These are phyloP conservation scores for Ammodytes dubius DNA, from an alignment of 2,113 vertebrate species.

Conservation along the genomic window DNA sequence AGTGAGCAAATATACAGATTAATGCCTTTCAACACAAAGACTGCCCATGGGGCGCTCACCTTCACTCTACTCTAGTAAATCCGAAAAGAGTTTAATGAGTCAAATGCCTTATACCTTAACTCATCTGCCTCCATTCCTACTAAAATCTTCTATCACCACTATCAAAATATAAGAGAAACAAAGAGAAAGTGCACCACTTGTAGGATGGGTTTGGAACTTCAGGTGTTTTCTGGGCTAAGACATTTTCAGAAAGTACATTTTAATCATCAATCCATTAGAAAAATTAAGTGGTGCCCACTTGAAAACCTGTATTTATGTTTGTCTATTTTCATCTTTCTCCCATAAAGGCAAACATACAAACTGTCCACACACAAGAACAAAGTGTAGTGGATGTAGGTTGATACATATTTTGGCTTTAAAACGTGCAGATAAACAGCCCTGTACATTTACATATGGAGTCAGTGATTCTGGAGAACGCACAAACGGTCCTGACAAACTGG, in stretches of 20 bases:
- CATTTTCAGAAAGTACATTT: constrained; percentile 8
- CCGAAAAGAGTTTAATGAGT: constrained; percentile 16
- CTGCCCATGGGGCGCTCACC: background rate
- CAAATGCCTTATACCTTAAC: background rate
- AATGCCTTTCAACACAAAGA: constrained; percentile 35
- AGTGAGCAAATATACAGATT: constrained; percentile 47
- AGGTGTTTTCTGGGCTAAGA: background rate
- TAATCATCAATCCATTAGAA: background rate
- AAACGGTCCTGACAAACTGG: too few relatives aligned
- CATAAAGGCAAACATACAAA: constrained; percentile 1
- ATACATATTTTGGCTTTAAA: background rate
- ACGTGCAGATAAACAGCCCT: background rate
- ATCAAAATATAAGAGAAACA: background rate
- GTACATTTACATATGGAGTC: background rate
- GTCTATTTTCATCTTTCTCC: background rate
- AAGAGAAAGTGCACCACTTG: constrained; percentile 69
- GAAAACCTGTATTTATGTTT: background rate
- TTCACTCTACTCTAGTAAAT: constrained; percentile 1
- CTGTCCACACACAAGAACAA: constrained; percentile 20
- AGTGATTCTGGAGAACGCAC: background rate
- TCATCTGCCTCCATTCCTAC: background rate
- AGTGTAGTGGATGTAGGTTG: background rate
- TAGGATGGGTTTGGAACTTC: constrained; percentile 57
- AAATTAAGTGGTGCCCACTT: background rate
- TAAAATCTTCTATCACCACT: background rate